A percentile compares a stretch with the other conserved stretches of the same genome.
Evolutionary conservation across 1,140 invertebrate genomes (phyloP).

Genomic region (Nephila pilipes): DNA sequence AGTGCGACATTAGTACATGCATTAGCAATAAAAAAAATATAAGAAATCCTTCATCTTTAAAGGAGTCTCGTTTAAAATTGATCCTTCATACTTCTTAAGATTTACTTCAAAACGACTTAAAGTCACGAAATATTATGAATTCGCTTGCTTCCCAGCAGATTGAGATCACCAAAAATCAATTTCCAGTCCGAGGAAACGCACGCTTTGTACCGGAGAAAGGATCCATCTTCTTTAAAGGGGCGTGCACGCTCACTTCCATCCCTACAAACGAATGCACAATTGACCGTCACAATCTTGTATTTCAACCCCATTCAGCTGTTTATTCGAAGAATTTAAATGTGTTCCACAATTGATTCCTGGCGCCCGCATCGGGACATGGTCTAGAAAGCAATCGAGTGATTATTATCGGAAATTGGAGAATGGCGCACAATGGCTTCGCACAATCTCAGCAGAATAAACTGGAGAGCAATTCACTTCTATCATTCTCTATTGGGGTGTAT

Average conservation of each 20-base stretch:
- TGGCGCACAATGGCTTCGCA: neutral
- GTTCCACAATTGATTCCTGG: neutral
- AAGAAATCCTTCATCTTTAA: too few species aligned
- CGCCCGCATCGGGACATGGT: neutral
- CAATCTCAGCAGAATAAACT: conserved; percentile 3
- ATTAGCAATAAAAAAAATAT: too few species aligned
- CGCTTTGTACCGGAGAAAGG: too few species aligned
- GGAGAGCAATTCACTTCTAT: neutral
- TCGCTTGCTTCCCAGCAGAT: too few species aligned
- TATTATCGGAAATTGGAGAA: conserved; percentile 22
- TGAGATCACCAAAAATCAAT: too few species aligned
- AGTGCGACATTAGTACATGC: too few species aligned
- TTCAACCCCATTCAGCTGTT: neutral
- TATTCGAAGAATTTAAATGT: neutral
- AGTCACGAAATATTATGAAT: too few species aligned
- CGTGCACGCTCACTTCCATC: neutral
- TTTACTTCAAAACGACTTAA: too few species aligned
- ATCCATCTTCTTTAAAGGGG: neutral
- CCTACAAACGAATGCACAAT: neutral
- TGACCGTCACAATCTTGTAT: neutral
- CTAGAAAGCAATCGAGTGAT: neutral
- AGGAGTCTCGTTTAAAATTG: too few species aligned
- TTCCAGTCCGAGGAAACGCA: too few species aligned
- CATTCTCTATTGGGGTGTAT: neutral
- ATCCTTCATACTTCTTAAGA: too few species aligned